Evolutionary conservation across 2,797 vertebrate species (phyloP).

Genomic region (Anas flavirostris): DNA sequence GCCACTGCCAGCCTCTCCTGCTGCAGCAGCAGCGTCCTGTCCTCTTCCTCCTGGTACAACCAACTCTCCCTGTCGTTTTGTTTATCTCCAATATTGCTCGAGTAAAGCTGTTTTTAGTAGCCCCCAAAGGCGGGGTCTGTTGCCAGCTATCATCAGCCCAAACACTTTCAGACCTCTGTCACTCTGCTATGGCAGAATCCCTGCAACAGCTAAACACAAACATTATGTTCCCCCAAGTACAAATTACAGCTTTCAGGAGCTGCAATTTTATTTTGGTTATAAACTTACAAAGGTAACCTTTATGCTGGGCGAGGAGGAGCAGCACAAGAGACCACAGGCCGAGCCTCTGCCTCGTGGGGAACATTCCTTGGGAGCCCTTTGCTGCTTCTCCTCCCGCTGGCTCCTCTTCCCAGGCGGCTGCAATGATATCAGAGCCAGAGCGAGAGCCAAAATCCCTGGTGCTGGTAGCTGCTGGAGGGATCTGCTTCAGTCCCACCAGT

Average conservation of each 20-base stretch:
- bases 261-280: conserved; percentile 47
- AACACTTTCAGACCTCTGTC: conserved; percentile 25
- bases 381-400: neutral
- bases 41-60: neutral
- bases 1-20: neutral
- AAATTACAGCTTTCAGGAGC: conserved; percentile 22
- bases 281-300: conserved; percentile 25
- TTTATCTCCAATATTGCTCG: neutral
- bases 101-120: neutral
- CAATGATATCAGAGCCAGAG: neutral
- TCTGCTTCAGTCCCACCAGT: neutral
- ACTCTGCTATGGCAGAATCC: neutral
- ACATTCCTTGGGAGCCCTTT: neutral
- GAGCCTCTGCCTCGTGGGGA: neutral
- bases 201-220: conserved; percentile 31
- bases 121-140: neutral
- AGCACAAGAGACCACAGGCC: neutral
- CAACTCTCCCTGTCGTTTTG: neutral
- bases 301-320: conserved; percentile 1
- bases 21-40: neutral
- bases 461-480: neutral
- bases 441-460: neutral
- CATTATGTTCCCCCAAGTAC: neutral
- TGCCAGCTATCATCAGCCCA: neutral
- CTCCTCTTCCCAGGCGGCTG: neutral